These are phyloP conservation scores for Melanogrammus aeglefinus DNA, from an alignment of 2,797 vertebrate genomes.

Conservation along the genomic window DNA sequence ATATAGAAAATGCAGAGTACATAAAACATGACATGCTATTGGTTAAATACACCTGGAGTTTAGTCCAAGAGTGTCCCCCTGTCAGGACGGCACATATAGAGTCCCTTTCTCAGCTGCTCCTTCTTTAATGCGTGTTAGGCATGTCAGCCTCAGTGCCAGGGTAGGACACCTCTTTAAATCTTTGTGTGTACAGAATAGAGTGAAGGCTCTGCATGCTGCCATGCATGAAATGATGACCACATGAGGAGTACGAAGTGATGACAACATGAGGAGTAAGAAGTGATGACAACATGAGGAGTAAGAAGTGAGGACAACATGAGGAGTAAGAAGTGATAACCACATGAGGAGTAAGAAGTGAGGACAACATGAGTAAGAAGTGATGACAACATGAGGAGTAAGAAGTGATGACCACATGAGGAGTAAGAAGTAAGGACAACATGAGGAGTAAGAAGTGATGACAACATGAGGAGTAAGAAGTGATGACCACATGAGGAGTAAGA, in stretches of 20 bases:
- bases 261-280: background rate
- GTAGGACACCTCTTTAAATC: background rate
- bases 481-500: background rate
- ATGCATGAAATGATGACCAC: background rate
- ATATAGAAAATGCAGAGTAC: conserved; percentile 49
- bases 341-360: background rate
- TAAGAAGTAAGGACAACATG: too few relatives aligned
- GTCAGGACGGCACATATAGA: background rate
- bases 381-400: background rate
- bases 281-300: background rate
- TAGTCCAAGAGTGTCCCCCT: background rate
- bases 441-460: too few relatives aligned
- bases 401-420: too few relatives aligned
- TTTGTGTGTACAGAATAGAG: background rate
- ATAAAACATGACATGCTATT: conserved; percentile 54
- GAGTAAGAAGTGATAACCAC: background rate
- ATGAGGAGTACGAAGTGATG: too few relatives aligned
- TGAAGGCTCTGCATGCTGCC: conserved; percentile 1
- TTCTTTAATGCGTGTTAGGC: background rate
- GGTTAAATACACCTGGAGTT: conserved; percentile 35
- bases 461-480: too few relatives aligned
- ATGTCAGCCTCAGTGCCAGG: background rate
- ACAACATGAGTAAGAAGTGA: background rate
- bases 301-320: background rate
- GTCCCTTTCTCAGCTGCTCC: background rate